Conservation (phyloP, 2,113 vertebrate species). For the Salvelinus alpinus region DNA sequence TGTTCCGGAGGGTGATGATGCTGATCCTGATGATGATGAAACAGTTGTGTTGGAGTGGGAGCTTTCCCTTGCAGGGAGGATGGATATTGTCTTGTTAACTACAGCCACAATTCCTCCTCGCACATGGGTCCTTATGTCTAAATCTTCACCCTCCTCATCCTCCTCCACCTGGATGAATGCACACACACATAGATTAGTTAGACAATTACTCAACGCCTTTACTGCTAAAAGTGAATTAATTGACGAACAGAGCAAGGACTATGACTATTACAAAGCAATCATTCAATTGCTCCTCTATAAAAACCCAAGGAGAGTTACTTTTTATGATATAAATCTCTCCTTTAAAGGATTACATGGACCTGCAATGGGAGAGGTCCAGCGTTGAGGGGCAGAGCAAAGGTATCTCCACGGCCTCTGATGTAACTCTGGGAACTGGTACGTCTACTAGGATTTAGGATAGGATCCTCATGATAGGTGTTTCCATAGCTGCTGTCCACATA, state of each 20-base stretch:
- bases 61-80: slow-evolving; percentile 42
- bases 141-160: slow-evolving; percentile 72
- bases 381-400: slow-evolving; percentile 64
- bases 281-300: neutral
- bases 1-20: slow-evolving; percentile 35
- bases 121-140: slow-evolving; percentile 57
- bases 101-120: slow-evolving; percentile 51
- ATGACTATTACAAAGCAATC: neutral
- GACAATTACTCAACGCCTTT: neutral
- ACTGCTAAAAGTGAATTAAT: neutral
- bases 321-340: neutral
- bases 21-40: slow-evolving; percentile 1
- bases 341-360: slow-evolving; percentile 43
- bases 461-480: slow-evolving; percentile 41
- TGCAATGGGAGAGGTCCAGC: slow-evolving; percentile 58
- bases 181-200: neutral
- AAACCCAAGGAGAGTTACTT: neutral
- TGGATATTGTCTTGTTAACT: slow-evolving; percentile 48
- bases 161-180: slow-evolving; percentile 59
- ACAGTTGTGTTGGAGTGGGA: slow-evolving; percentile 36
- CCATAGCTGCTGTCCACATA: slow-evolving; percentile 29
- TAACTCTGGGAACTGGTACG: slow-evolving; percentile 33
- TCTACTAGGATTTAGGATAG: slow-evolving; percentile 48
- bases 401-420: slow-evolving; percentile 58
- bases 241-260: neutral